Evolutionary conservation across 2,888 invertebrate species (phyloP), one percentile per base, ranked within the genome.

Genomic region (Tetramorium bicarinatum): DNA sequence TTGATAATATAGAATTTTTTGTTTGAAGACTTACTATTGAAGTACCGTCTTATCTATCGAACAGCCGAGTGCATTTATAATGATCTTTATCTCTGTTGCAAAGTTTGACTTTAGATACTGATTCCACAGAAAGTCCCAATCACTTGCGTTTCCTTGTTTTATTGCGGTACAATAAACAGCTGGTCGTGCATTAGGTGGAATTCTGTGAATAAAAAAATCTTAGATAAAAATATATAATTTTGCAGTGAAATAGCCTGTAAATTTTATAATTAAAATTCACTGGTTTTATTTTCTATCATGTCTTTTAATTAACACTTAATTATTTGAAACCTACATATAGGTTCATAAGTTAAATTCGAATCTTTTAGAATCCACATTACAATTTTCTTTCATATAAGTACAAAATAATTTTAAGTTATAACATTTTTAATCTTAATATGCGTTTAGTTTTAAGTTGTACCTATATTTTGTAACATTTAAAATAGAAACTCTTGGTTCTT

Each of bases 141-240:
- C 97, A 0, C 92, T 93, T n/a, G 93, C 90, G 0, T 95, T 95
- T 0, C 97, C 97, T 34, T 96, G 92, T n/a, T 96, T 96, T 2
- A 98, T 95, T 0, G 96, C 97, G 29, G 96, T 96, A 25, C 88
- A 82, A 95, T 98, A 98, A 0, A 98, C 97, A 74, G 96, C 96
- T 38, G 96, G 94, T 75, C 97, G 96, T 74, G 97, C 95, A 92
- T 98, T 97, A 9, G 96, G 96, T 34, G 96, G 95, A 82, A 97
- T 95, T 44, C 96, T 96, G 41, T 38, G 0, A 75, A 18, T 9
- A 81, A 52, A 13, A 71, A 52, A 56, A 49, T 11, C 13, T n/a
- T 64, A 21, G 7, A 62, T 44, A 52, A 41, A 21, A 41, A 54
- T 47, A 4, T n/a, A 29, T 25, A 54, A 47, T 66, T 82, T 34